phyloP scores from a whole-genome alignment of 2,888 invertebrate genomes.

The Invenusta paracnida region DNA sequence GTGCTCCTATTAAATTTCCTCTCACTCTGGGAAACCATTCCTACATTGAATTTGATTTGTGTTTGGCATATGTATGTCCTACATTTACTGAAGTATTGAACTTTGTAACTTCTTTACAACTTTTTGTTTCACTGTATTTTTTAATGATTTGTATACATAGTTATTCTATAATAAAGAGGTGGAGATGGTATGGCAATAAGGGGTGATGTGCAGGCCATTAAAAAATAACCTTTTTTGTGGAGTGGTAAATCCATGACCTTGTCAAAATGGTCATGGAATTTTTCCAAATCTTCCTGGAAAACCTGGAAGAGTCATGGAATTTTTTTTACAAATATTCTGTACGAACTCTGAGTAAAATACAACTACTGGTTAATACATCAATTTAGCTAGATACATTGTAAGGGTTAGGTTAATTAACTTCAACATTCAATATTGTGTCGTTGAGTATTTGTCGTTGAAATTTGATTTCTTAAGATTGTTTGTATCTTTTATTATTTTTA shows the following conservation, averaged over 20 bases:
- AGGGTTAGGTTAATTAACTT: no score
- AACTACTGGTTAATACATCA: no score
- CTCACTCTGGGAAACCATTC: no score
- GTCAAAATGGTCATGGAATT: neutral
- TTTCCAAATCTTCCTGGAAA: neutral
- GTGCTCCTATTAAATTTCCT: constrained; percentile 19
- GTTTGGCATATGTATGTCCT: no score
- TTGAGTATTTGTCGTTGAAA: no score
- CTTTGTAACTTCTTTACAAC: neutral
- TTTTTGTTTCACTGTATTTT: neutral
- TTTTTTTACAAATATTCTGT: neutral
- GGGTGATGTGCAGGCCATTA: neutral
- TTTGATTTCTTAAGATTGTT: no score
- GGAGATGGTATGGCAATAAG: neutral
- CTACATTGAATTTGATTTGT: no score
- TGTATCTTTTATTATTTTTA: no score
- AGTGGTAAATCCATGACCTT: neutral
- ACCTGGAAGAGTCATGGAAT: neutral
- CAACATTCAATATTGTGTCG: no score
- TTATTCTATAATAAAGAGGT: neutral
- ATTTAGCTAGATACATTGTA: no score
- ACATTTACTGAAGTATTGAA: neutral
- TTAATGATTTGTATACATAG: neutral
- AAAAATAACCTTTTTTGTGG: neutral
- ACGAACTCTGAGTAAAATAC: neutral